Percentiles rank a stretch among this genome's conserved stretches.
Conservation (phyloP, 2,113 vertebrate genomes). For the Daboia siamensis region DNA sequence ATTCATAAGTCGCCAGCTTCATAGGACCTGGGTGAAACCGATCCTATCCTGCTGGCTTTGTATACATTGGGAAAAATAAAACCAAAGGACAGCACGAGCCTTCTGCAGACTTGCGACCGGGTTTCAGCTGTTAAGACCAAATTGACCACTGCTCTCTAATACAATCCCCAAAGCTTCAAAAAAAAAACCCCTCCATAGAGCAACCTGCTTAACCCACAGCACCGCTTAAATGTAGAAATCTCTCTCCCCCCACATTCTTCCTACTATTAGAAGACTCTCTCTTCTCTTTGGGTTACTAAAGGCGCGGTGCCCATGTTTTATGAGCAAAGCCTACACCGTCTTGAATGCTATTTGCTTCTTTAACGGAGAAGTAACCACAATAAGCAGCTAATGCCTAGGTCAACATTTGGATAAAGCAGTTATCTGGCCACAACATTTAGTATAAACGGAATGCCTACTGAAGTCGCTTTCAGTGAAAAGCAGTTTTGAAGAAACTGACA, state of each 20-base stretch:
- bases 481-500: neutral
- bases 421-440: neutral
- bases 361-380: neutral
- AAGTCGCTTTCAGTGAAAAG: neutral
- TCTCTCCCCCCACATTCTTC: neutral
- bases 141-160: neutral
- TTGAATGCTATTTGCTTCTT: neutral
- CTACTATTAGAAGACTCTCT: neutral
- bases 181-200: neutral
- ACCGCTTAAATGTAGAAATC: neutral
- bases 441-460: neutral
- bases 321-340: neutral
- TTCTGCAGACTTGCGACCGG: neutral
- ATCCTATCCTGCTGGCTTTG: neutral
- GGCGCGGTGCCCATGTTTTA: neutral
- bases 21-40: neutral
- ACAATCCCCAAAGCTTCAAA: neutral
- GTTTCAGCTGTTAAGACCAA: neutral
- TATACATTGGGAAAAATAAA: neutral
- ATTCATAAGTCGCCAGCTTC: neutral
- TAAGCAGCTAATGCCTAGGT: no score
- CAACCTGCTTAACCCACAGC: neutral
- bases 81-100: neutral
- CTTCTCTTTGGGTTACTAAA: neutral
- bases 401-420: neutral